Evolutionary conservation across 2,888 invertebrate genomes (phyloP), one percentile per base, ranked within the genome.

Genomic region (Carterocephalus palaemon): DNA sequence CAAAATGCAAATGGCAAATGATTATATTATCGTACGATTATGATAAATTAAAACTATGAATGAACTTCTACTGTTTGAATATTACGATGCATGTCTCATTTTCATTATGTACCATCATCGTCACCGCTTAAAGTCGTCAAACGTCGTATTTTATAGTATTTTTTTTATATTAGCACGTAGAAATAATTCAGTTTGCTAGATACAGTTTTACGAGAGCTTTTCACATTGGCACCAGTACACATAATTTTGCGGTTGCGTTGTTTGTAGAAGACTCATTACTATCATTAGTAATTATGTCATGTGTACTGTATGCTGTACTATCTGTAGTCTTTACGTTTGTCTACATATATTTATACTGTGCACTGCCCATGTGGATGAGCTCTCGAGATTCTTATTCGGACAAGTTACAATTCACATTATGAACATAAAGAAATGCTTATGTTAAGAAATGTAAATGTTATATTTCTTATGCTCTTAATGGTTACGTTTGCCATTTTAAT

Each of bases 191-290:
- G 45, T 65, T 60, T 63, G 62, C 60, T 58, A 59, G 60, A 59
- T 49, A 61, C 62, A 60, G 57, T 53, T 64, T 60, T 55, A 58
- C 52, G 52, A 50, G 36, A 49, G 48, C 10, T 64, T 63, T 68
- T 59, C 60, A 67, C 60, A 60, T 57, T 55, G 57, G 60, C 45
- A 52, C n/a, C 23, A 42, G 23, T 16, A 8, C 7, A 13, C 28
- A 37, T 24, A 17, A 17, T 29, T 29, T 29, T 17, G 9, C 33
- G 13, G 13, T 20, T 5, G 20, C 28, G 39, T 29, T 15, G 22
- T 12, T 8, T 13, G 4, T 2, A 17, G 20, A 40, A 20, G 22
- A 16, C 36, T 12, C 1, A n/a, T n/a, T n/a, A n/a, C n/a, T n/a
- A n/a, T n/a, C n/a, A n/a, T n/a, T n/a, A n/a, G n/a, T n/a, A n/a